These are phyloP conservation scores for Acromyrmex heyeri DNA, from an alignment of 1,140 invertebrate genomes.

Conservation along the genomic window DNA sequence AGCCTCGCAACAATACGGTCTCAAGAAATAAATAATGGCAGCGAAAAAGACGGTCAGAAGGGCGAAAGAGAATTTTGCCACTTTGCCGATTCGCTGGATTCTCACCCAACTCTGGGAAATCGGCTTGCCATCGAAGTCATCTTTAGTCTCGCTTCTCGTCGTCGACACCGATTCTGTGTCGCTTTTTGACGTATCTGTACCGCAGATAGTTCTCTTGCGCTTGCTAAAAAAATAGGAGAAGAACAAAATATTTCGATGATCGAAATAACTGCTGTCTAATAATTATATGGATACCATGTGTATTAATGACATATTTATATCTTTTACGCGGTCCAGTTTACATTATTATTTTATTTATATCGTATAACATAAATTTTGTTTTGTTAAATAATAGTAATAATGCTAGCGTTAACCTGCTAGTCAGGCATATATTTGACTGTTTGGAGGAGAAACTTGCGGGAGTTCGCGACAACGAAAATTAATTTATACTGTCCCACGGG, in stretches of 20 bases:
- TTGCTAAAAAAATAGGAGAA: constrained; percentile 78
- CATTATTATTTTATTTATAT: background rate
- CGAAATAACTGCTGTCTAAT: background rate
- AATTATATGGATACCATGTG: background rate
- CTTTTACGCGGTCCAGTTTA: background rate
- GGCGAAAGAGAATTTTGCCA: constrained; percentile 92
- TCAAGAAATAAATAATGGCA: constrained; percentile 93
- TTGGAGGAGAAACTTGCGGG: constrained; percentile 50
- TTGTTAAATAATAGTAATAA: background rate
- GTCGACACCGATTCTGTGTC: background rate
- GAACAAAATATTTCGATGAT: background rate
- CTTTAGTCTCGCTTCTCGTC: constrained; percentile 58
- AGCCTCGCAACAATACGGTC: constrained; percentile 94
- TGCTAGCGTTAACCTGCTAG: background rate
- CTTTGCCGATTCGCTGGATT: constrained; percentile 91
- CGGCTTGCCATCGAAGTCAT: constrained; percentile 84
- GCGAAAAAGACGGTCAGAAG: constrained; percentile 93
- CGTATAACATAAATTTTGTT: background rate
- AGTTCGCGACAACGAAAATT: constrained; percentile 62
- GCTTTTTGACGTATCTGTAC: constrained; percentile 51
- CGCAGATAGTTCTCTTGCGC: constrained; percentile 78
- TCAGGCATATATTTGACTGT: constrained; percentile 1
- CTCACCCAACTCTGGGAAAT: constrained; percentile 86
- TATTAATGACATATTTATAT: background rate
- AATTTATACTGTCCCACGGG: constrained; percentile 69